Evolutionary conservation across 2,113 vertebrate species (phyloP).

Genomic region (Pedetes capensis): DNA sequence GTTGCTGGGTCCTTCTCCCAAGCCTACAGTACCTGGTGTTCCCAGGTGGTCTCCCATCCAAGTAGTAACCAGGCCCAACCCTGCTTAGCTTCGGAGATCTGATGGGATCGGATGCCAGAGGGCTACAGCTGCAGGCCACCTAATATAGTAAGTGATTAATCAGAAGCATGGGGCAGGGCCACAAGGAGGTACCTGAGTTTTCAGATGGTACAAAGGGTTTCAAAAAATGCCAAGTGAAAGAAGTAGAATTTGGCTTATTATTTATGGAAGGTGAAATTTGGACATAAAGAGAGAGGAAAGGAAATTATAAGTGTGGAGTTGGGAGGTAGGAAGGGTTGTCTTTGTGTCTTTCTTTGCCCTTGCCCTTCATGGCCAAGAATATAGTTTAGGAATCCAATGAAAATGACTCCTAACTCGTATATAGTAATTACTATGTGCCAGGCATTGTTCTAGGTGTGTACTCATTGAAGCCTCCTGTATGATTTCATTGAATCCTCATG

Average conservation of each 20-base stretch:
- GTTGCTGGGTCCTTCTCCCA: no score
- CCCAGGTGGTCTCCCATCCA: no score
- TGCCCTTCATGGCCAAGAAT: not conserved
- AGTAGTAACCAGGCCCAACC: no score
- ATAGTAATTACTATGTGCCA: not conserved
- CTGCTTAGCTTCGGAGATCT: no score
- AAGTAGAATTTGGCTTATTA: not conserved
- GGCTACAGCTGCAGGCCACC: no score
- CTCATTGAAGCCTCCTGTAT: not conserved
- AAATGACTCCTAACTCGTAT: not conserved
- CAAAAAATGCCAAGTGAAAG: not conserved
- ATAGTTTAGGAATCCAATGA: not conserved
- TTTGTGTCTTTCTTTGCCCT: not conserved
- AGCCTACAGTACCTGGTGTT: no score
- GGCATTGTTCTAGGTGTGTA: not conserved
- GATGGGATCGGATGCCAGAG: no score
- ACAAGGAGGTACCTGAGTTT: not conserved
- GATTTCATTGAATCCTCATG: not conserved
- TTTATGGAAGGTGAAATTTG: not conserved
- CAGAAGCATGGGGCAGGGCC: not conserved
- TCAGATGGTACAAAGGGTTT: not conserved
- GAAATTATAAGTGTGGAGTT: not conserved
- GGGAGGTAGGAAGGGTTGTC: rapidly evolving
- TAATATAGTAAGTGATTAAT: not conserved
- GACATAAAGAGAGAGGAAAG: not conserved